Evolutionary conservation across 1,140 invertebrate species (phyloP).

Genomic region (Aphelinus atriplicis): DNA sequence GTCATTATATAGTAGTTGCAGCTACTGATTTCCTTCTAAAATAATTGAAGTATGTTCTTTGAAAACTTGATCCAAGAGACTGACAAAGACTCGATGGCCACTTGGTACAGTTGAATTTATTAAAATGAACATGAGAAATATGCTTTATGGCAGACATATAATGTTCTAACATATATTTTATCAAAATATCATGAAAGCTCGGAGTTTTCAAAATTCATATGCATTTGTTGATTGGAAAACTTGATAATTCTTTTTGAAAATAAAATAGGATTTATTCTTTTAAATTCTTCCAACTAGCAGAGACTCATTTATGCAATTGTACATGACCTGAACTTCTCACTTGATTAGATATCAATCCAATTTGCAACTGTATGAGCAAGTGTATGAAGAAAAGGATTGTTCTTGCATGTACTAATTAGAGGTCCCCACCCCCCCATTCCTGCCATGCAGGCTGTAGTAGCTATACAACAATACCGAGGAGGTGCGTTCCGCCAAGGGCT

Average conservation of each 20-base stretch:
- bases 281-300: conserved; percentile 15
- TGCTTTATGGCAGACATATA: no score
- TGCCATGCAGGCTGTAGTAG: conserved; percentile 65
- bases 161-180: not conserved
- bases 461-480: conserved; percentile 68
- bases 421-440: conserved; percentile 59
- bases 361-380: conserved; percentile 28
- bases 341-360: conserved; percentile 9
- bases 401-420: conserved; percentile 67
- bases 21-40: no score
- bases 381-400: conserved; percentile 36
- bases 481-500: conserved; percentile 65
- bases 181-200: not conserved
- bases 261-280: conserved; percentile 17
- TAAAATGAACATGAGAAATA: no score
- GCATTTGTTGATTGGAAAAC: conserved; percentile 39
- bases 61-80: no score
- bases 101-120: no score
- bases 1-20: no score
- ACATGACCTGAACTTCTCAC: not conserved
- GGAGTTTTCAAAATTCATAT: conserved; percentile 3
- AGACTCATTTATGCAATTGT: not conserved
- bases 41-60: no score
- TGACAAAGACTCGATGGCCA: no score
- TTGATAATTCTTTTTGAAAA: conserved; percentile 28